Percentiles rank a stretch among this genome's conserved stretches.
phyloP scores from a whole-genome alignment of 92 coral and sea anemone species.

The Epizoanthus stellaris region DNA sequence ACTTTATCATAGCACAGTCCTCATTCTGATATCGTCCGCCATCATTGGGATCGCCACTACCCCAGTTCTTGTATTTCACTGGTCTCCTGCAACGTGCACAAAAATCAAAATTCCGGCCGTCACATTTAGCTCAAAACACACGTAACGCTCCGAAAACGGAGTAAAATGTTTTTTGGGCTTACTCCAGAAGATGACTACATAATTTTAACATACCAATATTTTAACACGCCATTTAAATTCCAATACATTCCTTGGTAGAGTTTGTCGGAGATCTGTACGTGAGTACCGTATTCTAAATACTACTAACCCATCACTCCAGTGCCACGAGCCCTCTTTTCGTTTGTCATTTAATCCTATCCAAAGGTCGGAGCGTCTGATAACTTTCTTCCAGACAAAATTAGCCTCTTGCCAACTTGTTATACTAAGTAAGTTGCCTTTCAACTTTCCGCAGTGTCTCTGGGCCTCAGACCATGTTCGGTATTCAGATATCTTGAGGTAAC shows the following conservation, averaged over 20 bases:
- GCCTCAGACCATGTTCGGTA: conserved; percentile 27
- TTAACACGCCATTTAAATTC: too few relatives aligned
- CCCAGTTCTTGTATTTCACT: conserved; percentile 29
- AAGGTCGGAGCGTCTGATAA: conserved; percentile 4
- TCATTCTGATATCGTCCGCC: conserved; percentile 22
- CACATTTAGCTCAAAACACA: too few relatives aligned
- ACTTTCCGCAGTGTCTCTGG: conserved; percentile 14
- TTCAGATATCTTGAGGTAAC: conserved; percentile 28
- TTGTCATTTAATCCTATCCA: conserved; percentile 40
- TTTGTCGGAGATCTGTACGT: not conserved
- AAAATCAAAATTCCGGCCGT: too few relatives aligned
- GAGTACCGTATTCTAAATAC: not conserved
- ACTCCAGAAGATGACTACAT: not conserved
- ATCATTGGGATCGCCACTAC: conserved; percentile 35
- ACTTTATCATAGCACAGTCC: conserved; percentile 41
- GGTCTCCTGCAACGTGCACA: conserved; percentile 1
- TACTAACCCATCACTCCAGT: conserved; percentile 43
- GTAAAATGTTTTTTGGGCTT: too few relatives aligned
- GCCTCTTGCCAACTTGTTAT: conserved; percentile 16
- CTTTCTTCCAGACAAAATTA: conserved; percentile 18
- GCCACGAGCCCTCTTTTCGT: conserved; percentile 12
- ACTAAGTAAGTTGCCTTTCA: conserved; percentile 30
- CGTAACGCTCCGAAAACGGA: too few relatives aligned
- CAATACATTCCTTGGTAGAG: too few relatives aligned
- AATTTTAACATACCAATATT: not conserved